Evolutionary conservation across 2,888 invertebrate genomes (phyloP), one percentile per base, ranked within the genome.

Genomic region (Gnatocerus cornutus): DNA sequence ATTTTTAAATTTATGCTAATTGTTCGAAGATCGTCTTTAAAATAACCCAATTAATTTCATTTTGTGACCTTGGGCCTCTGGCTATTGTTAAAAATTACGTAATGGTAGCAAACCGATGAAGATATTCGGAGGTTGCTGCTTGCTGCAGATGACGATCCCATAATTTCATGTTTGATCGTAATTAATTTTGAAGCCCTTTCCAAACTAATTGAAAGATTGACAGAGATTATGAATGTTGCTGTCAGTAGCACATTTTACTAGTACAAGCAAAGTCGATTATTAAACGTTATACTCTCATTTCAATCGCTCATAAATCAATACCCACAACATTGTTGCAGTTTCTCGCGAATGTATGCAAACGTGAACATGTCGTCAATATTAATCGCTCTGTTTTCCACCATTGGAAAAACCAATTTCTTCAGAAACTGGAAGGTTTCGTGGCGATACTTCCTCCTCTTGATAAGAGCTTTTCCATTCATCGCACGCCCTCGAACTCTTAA

Each of bases 401-500:
- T 4, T 12, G 43, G 43, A 10, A 43, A 43, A 10, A 6, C 43
- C 43, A 12, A 37, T 41, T 41, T 41, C 41, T 12, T 41, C 41
- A 2, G 41, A 41, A 41, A 6, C 12, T 1, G n/a, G 30, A 52
- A 14, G 55, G 9, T 55, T 43, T 45, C 29, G 3, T n/a, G 27
- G n/a, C n/a, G 58, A 41, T 16, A 37, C 16, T 58, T 58, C 58
- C 27, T 37, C 58, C 45, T 43, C 43, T 29, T 13, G n/a, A 13
- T 33, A 45, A 14, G 29, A 59, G 59, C 12, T n/a, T 21, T 27
- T 59, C 14, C 29, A 61, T 61, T 61, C 61, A 39, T 14, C 33
- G 48, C 61, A 61, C 61, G 61, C 61, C 61, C 46, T 30, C 50
- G 12, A 21, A n/a, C 48, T 61, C 33, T 61, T 61, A 48, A 61